A percentile compares a stretch with the other conserved stretches of the same genome.
Evolutionary conservation across 2,797 vertebrate genomes (phyloP).

Genomic region (Sebastiscus tertius): DNA sequence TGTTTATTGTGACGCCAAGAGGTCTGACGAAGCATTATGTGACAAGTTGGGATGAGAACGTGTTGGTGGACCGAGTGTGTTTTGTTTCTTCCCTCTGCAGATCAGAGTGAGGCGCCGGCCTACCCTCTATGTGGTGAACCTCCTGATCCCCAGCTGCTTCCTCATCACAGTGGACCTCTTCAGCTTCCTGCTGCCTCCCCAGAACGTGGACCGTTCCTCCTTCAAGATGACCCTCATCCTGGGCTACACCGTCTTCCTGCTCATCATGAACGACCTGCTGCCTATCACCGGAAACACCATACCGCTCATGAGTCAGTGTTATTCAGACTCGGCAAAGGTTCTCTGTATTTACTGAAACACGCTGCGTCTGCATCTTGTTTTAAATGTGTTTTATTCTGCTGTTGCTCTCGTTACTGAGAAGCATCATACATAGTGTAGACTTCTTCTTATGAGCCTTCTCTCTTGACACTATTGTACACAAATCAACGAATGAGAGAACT

Average conservation of each 20-base stretch:
- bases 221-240: slow-evolving; percentile 87
- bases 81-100: slow-evolving; percentile 43
- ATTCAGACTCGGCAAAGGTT: neutral
- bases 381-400: neutral
- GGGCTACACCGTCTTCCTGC: slow-evolving; percentile 84
- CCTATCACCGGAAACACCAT: slow-evolving; percentile 76
- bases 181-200: slow-evolving; percentile 84
- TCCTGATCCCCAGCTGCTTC: slow-evolving; percentile 83
- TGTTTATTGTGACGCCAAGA: too few species aligned
- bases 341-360: neutral
- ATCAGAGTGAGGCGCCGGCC: slow-evolving; percentile 71
- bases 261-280: slow-evolving; percentile 84
- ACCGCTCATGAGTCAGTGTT: slow-evolving; percentile 78
- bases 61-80: too few species aligned
- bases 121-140: slow-evolving; percentile 79
- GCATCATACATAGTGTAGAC: neutral
- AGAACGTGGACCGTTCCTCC: slow-evolving; percentile 73
- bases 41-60: too few species aligned
- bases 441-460: neutral
- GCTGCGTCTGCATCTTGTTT: neutral
- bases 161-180: slow-evolving; percentile 85
- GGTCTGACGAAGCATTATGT: too few species aligned
- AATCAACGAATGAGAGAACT: too few species aligned
- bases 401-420: neutral
- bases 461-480: neutral